A percentile compares a stretch with the other conserved stretches of the same genome.
Conservation (phyloP, 2,888 invertebrate species). For the Parnassius orleans region DNA sequence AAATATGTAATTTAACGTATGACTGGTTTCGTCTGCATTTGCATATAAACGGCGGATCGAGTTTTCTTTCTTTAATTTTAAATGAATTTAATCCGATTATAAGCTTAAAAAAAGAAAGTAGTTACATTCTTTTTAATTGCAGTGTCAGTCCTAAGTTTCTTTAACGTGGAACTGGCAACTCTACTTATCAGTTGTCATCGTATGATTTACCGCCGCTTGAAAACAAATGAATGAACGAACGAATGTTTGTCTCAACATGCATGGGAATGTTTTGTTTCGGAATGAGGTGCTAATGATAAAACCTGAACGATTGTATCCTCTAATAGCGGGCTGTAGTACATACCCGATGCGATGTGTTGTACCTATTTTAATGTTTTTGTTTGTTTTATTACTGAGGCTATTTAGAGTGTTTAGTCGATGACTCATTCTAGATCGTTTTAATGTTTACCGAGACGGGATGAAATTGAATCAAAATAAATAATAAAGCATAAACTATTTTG, state of each 20-base stretch:
- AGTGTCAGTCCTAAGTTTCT: background rate
- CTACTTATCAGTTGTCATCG: constrained; percentile 4
- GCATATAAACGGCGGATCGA: too few relatives aligned
- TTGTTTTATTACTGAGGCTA: background rate
- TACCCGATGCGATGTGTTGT: too few relatives aligned
- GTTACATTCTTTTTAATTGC: background rate
- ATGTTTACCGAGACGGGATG: too few relatives aligned
- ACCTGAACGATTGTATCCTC: background rate
- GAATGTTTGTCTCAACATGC: too few relatives aligned
- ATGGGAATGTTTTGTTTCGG: too few relatives aligned
- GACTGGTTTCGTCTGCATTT: too few relatives aligned
- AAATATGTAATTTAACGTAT: too few relatives aligned
- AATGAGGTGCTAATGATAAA: constrained; percentile 5
- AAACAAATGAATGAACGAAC: too few relatives aligned
- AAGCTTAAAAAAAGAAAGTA: background rate
- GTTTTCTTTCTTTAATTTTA: background rate
- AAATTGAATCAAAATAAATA: too few relatives aligned
- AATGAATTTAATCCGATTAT: background rate
- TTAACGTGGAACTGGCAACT: constrained; percentile 8
- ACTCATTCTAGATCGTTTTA: too few relatives aligned
- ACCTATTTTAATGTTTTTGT: background rate
- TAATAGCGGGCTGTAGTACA: background rate
- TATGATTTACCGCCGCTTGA: background rate
- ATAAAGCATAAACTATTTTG: too few relatives aligned
- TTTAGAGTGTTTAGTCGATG: background rate